Evolutionary conservation across 2,113 vertebrate species (phyloP), one percentile per base, ranked within the genome.

Genomic region (Picathartes gymnocephalus): DNA sequence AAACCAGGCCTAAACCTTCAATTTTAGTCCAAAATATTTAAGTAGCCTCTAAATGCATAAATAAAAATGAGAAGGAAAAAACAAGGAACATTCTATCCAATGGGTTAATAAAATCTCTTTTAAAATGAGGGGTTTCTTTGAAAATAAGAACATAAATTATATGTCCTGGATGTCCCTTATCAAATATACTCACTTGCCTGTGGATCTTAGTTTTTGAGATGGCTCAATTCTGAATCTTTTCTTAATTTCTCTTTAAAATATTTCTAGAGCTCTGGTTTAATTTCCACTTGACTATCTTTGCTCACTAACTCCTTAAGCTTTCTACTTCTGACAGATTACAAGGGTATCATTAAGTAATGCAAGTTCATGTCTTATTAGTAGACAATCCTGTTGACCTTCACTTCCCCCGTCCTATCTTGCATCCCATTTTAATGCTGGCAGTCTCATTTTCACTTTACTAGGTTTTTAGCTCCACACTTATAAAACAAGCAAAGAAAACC

Each of bases 331-430:
- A 78, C 85, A 92, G 87, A 92, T 95, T 96, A 92, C 94, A 90
- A 95, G 64, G 47, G 79, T 92, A 88, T 83, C 93, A 88, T 95
- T 96, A 96, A 95, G 87, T 96, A 95, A 94, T 96, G 92, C 94
- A 93, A 93, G 93, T 96, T 95, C 94, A 95, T 96, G 92, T 86
- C 78, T 95, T 95, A 83, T 94, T 94, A 93, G 93, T 53, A 93
- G 92, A 81, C 93, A 96, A 88, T 95, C 92, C 85, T 78, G 71
- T 93, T 97, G 95, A 97, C 94, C 93, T 96, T 96, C 82, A 77
- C 82, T 90, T 93, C n/a, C 45, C 66, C 3, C 9, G 51, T 83
- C 85, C 81, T 58, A 70, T 90, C 85, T 70, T 83, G 64, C 78
- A 81, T 31, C 15, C 14, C 80, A 90, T 96, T 93, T 96, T 88